Conservation (phyloP, 2,113 vertebrate genomes). For the Thermophis baileyi region DNA sequence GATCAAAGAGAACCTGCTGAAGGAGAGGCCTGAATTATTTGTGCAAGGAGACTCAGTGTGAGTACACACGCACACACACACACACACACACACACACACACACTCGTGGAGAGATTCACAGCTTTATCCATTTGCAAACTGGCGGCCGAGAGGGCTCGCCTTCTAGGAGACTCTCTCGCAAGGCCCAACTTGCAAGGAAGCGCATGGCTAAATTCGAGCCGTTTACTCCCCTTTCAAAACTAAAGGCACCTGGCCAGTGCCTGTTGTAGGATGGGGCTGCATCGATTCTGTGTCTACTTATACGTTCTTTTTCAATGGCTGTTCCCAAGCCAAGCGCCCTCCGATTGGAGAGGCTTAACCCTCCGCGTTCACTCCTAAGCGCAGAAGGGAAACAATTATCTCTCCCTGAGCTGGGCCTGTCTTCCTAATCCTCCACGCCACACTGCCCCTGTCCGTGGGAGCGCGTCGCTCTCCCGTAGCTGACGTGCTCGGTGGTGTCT, state of each 20-base stretch:
- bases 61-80: constrained; percentile 57
- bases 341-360: neutral
- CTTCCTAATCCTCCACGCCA: neutral
- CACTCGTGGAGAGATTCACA: no score
- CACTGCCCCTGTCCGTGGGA: neutral
- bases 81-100: no score
- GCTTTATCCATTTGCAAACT: neutral
- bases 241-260: no score
- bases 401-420: neutral
- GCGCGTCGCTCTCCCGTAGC: neutral
- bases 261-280: no score
- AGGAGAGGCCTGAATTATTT: constrained; percentile 92
- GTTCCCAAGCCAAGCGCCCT: neutral
- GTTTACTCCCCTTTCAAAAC: neutral
- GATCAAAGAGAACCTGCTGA: constrained; percentile 92
- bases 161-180: neutral
- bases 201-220: neutral
- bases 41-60: constrained; percentile 94
- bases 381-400: neutral
- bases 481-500: neutral
- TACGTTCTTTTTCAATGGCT: fast-evolving
- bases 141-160: no score
- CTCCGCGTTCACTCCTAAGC: neutral
- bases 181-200: neutral
- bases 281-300: neutral